Percentiles rank a stretch among this genome's conserved stretches.
Conservation (phyloP, 2,113 vertebrate genomes). For the Rhinogobius similis region DNA sequence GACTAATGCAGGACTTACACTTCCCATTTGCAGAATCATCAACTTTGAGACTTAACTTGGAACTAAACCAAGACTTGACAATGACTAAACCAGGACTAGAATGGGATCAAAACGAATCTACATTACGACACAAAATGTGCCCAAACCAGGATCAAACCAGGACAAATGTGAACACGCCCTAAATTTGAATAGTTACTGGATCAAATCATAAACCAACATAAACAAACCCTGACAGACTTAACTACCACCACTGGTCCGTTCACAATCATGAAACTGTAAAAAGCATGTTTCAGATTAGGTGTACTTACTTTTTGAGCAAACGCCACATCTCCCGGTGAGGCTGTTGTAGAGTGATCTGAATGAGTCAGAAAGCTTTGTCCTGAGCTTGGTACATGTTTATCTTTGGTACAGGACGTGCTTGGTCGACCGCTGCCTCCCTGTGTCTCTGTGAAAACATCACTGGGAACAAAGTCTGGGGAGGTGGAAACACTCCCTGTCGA, state of each 20-base stretch:
- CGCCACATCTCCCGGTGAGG: conserved; percentile 79
- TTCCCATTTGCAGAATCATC: too few species aligned
- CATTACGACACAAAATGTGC: too few species aligned
- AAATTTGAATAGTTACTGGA: neutral
- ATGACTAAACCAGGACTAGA: too few species aligned
- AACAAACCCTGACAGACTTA: neutral
- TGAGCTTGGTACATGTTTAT: conserved; percentile 9
- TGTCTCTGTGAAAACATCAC: conserved; percentile 74
- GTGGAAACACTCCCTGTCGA: conserved; percentile 67
- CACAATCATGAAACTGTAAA: neutral
- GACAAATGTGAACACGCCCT: too few species aligned
- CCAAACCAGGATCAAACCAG: too few species aligned
- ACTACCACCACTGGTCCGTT: neutral
- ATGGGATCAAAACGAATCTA: too few species aligned
- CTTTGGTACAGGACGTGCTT: conserved; percentile 9
- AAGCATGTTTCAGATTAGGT: neutral
- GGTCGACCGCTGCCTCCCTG: conserved; percentile 46
- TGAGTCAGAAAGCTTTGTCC: conserved; percentile 31
- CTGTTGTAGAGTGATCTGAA: conserved; percentile 19
- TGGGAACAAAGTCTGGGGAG: conserved; percentile 63
- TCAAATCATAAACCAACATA: neutral
- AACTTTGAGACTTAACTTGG: too few species aligned
- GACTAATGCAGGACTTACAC: too few species aligned
- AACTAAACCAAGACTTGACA: too few species aligned
- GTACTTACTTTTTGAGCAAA: conserved; percentile 85